These are phyloP conservation scores for Diarsia dahlii DNA, from an alignment of 2,888 invertebrate species.

Conservation along the genomic window DNA sequence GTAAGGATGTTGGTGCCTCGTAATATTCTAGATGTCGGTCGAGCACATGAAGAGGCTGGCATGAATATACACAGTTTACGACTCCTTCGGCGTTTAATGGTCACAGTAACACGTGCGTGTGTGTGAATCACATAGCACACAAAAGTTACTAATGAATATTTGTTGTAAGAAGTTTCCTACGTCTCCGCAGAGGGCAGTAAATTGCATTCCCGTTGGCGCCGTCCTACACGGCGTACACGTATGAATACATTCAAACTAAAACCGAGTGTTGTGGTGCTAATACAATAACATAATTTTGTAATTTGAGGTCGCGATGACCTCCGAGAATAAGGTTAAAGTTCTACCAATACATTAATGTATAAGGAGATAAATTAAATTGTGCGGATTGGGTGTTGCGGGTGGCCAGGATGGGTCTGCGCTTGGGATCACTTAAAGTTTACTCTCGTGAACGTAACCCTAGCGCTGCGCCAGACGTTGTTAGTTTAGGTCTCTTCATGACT, in stretches of 20 bases:
- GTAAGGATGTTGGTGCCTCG: conserved; percentile 10
- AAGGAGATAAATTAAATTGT: conserved; percentile 42
- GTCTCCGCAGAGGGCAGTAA: conserved; percentile 64
- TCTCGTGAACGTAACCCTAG: conserved; percentile 35
- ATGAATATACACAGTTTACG: conserved; percentile 44
- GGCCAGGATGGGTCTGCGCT: conserved; percentile 8
- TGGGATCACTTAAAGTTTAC: conserved; percentile 36
- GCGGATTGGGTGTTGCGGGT: conserved; percentile 37
- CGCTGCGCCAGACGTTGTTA: conserved; percentile 32
- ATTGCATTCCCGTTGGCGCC: conserved; percentile 64
- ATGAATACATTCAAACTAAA: conserved; percentile 41
- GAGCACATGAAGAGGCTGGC: conserved; percentile 16
- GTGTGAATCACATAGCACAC: conserved; percentile 51
- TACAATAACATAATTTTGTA: conserved; percentile 29
- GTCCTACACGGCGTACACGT: conserved; percentile 18
- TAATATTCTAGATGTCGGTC: conserved; percentile 14
- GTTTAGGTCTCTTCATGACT: conserved; percentile 45
- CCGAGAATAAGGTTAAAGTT: conserved; percentile 21
- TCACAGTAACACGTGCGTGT: conserved; percentile 38
- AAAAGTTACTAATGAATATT: conserved; percentile 75
- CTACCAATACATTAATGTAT: conserved; percentile 30
- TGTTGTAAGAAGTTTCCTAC: conserved; percentile 68
- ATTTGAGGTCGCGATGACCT: conserved; percentile 26
- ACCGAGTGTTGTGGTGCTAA: conserved; percentile 20
- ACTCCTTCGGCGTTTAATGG: conserved; percentile 23